Evolutionary conservation across 1,140 invertebrate species (phyloP), one percentile per base, ranked within the genome.

Genomic region (Macrobrachium nipponense): DNA sequence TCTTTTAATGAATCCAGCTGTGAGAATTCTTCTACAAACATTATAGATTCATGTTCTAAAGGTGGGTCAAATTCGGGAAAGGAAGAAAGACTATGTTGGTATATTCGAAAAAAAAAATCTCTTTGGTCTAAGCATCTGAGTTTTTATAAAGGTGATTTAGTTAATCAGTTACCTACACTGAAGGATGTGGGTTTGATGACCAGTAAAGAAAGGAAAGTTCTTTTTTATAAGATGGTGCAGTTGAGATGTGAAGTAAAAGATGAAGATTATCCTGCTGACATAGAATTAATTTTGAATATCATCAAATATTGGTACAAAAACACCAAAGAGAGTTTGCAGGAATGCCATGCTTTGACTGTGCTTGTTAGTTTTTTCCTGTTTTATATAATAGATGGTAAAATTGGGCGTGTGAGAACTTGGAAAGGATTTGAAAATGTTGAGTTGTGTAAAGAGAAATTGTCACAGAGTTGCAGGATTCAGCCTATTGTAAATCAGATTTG

Each of bases 321-420:
- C 6, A 86, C 64, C 62, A 72, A 20, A 36, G 43, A 62, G 20
- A 11, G 43, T 10, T 70, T 86, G 12, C 72, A 20, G 20, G 84
- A 86, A 15, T 43, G 15, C 15, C 84, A 86, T 64, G 68, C 43
- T 12, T 80, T 86, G 17, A 36, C 77, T 51, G 84, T 75, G 8
- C 43, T 86, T 14, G 14, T 80, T 12, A 80, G 77, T 86, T 20
- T 86, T n/a, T 80, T 86, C 18, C 78, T 80, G 77, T 86, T 43
- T 27, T 80, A 80, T 23, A 80, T 80, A 14, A 86, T 86, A 23
- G 84, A 86, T 64, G 59, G 77, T n/a, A 86, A 80, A 61, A 80
- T 80, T 73, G 84, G 84, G 43, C 78, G 84, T 18, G 75, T 80
- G 6, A 80, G 84, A 51, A 80, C 84, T 5, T 62, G 70, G 77